phyloP scores from a whole-genome alignment of 2,888 invertebrate genomes.

The Ornithoptera alexandrae region DNA sequence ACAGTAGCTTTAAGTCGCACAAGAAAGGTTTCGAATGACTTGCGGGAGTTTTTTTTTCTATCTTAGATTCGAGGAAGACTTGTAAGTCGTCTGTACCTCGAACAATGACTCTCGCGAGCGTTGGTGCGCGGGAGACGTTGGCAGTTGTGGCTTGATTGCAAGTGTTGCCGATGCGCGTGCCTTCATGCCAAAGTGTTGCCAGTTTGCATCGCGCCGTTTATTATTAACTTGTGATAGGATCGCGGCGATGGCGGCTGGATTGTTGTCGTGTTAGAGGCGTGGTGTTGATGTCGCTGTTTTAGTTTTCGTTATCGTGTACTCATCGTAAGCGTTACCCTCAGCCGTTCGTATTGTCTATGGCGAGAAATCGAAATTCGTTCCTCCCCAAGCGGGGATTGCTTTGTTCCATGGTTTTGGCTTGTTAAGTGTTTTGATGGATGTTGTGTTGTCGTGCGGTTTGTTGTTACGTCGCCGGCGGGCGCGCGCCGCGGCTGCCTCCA shows the following conservation, averaged over 20 bases:
- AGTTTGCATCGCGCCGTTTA: slow-evolving; percentile 14
- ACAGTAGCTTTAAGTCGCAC: too few relatives aligned
- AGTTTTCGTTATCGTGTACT: slow-evolving; percentile 15
- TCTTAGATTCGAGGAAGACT: too few relatives aligned
- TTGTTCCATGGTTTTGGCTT: too few relatives aligned
- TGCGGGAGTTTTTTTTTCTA: too few relatives aligned
- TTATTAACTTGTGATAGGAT: slow-evolving; percentile 15
- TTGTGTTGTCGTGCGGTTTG: too few relatives aligned
- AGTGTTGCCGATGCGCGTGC: slow-evolving; percentile 25
- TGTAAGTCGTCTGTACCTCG: too few relatives aligned
- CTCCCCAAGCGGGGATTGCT: background rate
- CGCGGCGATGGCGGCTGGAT: background rate
- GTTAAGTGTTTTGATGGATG: too few relatives aligned
- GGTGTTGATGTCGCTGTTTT: slow-evolving; percentile 13
- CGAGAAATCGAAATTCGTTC: background rate
- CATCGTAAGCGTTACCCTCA: background rate
- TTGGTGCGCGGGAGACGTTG: slow-evolving; percentile 1
- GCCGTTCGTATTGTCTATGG: slow-evolving; percentile 1
- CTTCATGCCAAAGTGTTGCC: slow-evolving; percentile 33
- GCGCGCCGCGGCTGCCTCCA: too few relatives aligned
- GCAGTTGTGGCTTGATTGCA: slow-evolving; percentile 1
- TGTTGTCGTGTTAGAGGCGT: slow-evolving; percentile 3
- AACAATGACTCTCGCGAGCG: too few relatives aligned
- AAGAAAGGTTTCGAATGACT: too few relatives aligned
- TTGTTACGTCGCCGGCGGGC: too few relatives aligned